These are phyloP conservation scores for Agelaius tricolor DNA, from an alignment of 2,113 vertebrate genomes.

Conservation along the genomic window DNA sequence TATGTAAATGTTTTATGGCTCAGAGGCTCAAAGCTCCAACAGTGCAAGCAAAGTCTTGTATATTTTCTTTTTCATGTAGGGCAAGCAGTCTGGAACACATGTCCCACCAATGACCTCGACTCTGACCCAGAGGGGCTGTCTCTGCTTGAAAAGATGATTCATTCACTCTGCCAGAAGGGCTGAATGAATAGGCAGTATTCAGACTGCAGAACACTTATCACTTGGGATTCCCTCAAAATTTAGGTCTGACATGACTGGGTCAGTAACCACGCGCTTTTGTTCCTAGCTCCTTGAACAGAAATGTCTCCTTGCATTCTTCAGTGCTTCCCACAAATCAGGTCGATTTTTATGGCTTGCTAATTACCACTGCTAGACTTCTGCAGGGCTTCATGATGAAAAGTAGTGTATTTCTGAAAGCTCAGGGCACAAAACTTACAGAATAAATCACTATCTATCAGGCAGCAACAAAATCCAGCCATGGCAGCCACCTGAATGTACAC, in stretches of 20 bases:
- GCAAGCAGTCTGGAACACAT: slow-evolving; percentile 12
- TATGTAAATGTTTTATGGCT: slow-evolving; percentile 2
- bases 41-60: not conserved
- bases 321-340: slow-evolving; percentile 58
- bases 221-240: slow-evolving; percentile 69
- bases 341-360: slow-evolving; percentile 65
- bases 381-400: slow-evolving; percentile 10
- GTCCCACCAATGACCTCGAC: slow-evolving; percentile 15
- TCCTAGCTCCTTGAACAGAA: slow-evolving; percentile 46
- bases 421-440: slow-evolving; percentile 47
- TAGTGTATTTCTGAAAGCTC: slow-evolving; percentile 26
- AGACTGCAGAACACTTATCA: slow-evolving; percentile 28
- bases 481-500: not conserved
- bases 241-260: slow-evolving; percentile 63
- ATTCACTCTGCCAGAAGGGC: slow-evolving; percentile 26
- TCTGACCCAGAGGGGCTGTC: slow-evolving; percentile 58
- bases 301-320: slow-evolving; percentile 55
- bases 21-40: not conserved
- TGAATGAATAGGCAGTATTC: slow-evolving; percentile 61
- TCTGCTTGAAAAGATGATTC: slow-evolving; percentile 54
- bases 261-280: slow-evolving; percentile 42
- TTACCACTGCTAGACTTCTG: slow-evolving; percentile 59
- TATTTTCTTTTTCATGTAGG: slow-evolving; percentile 20
- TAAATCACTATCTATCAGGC: slow-evolving; percentile 22
- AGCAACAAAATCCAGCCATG: not conserved